Conservation (phyloP, 2,888 invertebrate genomes). For the Sphinx pinastri region DNA sequence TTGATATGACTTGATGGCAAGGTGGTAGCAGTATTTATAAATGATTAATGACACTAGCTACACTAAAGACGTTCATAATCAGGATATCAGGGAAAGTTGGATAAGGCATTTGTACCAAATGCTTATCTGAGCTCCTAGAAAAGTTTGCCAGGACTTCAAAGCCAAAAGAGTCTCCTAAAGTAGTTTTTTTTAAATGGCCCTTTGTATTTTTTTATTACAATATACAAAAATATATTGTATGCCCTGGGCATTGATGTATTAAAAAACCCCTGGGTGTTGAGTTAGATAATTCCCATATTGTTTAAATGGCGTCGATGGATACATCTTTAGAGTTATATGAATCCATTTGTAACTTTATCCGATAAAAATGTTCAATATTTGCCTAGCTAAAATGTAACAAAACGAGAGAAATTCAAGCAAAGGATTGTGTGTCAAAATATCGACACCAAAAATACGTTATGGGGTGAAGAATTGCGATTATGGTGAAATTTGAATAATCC, state of each 20-base stretch:
- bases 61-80: background rate
- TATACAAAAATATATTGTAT: too few relatives aligned
- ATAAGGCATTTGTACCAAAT: background rate
- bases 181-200: too few relatives aligned
- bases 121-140: background rate
- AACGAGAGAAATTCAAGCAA: background rate
- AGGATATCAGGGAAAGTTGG: background rate
- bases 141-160: background rate
- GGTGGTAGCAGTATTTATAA: too few relatives aligned
- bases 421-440: background rate
- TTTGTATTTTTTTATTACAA: too few relatives aligned
- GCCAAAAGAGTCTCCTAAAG: too few relatives aligned
- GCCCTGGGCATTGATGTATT: too few relatives aligned
- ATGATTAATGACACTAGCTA: too few relatives aligned
- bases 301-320: too few relatives aligned
- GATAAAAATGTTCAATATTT: background rate
- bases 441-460: background rate
- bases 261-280: too few relatives aligned
- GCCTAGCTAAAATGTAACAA: background rate
- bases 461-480: background rate
- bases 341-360: too few relatives aligned
- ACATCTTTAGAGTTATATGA: too few relatives aligned
- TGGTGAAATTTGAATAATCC: slow-evolving; percentile 19
- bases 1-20: background rate
- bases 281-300: too few relatives aligned